Base-by-base conservation (phyloP, 2,888 invertebrate genomes). In the Pollenia griseotomentosa region DNA sequence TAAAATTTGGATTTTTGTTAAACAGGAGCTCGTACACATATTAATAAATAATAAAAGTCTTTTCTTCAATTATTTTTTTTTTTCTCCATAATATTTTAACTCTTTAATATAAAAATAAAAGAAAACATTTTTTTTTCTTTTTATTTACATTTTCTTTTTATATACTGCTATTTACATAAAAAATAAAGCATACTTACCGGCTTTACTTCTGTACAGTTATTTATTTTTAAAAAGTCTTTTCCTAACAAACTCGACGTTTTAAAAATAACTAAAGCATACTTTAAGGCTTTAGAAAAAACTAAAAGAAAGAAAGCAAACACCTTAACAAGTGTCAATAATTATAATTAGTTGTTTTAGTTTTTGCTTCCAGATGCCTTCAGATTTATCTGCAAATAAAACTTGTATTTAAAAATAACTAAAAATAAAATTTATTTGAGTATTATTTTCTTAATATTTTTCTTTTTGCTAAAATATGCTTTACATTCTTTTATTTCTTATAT, bases 241-340 rank as follows among this genome's bases (percentile, higher is more conserved):
- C 2, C 33, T 6, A 46, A 46, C 23, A 46, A 73, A 40, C 12
- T 42, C 19, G 40, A 9, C 12, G 10, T 12, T 11, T 51, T 40
- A 33, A 66, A 59, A 63, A 59, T 59, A 59, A 66, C 16, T 16
- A 46, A 11, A 57, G 71, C 70, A 71, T 83, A 66, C 16, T 51
- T 46, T 65, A 7, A 11, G 57, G 59, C 71, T 66, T 16, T 48
- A n/a, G 4, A 2, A 2, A 5, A 70, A 33, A 1, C 2, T 14
- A 9, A 12, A 9, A 9, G 14, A 16, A 9, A 66, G 0, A 55
- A 65, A 46, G 33, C 16, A 53, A 77, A 70, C 70, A 61, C 40
- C 19, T 68, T 83, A 40, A 59, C n/a, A 44, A 73, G 59, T 73
- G 78, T 66, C 73, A 84, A 73, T 79, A 84, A 73, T 79, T 44